A percentile compares a stretch with the other conserved stretches of the same genome.
phyloP scores from a whole-genome alignment of 2,797 vertebrate species.

The Diplodus sargus region DNA sequence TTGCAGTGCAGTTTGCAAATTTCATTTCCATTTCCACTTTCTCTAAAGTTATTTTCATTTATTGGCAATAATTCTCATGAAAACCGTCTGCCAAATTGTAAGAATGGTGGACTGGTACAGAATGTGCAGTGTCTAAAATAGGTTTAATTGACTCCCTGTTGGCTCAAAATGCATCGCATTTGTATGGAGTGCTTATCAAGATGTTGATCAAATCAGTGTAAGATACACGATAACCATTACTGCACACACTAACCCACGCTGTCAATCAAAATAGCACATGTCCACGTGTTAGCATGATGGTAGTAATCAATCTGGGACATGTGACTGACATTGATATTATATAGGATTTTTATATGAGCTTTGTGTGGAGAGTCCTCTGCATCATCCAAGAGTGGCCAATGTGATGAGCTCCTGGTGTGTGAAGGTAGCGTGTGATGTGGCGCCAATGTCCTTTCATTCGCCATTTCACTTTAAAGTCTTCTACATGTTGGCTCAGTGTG shows the following conservation, averaged over 20 bases:
- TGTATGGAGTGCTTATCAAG: constrained; percentile 11
- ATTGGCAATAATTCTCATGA: not conserved
- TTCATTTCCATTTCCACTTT: not conserved
- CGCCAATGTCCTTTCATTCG: constrained; percentile 62
- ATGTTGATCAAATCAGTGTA: constrained; percentile 18
- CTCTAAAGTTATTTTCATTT: not conserved
- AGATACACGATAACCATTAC: not conserved
- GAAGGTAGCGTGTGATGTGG: constrained; percentile 46
- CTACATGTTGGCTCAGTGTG: constrained; percentile 62
- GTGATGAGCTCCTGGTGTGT: constrained; percentile 64
- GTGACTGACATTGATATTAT: constrained; percentile 36
- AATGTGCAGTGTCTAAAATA: not conserved
- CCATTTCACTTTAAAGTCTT: constrained; percentile 69
- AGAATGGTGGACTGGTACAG: not conserved
- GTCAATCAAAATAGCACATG: constrained; percentile 11
- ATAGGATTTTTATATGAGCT: constrained; percentile 27
- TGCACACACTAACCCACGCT: not conserved
- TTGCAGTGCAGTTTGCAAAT: not conserved
- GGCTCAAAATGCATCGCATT: not conserved
- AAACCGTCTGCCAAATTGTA: not conserved
- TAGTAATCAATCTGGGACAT: constrained; percentile 17
- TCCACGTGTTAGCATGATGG: not conserved
- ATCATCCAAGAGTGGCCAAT: constrained; percentile 27
- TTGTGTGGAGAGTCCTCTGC: constrained; percentile 31
- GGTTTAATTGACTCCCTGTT: constrained; percentile 4